Percentiles rank a stretch among this genome's conserved stretches.
Conservation (phyloP, 1,140 invertebrate species). For the Aphelinus atriplicis region DNA sequence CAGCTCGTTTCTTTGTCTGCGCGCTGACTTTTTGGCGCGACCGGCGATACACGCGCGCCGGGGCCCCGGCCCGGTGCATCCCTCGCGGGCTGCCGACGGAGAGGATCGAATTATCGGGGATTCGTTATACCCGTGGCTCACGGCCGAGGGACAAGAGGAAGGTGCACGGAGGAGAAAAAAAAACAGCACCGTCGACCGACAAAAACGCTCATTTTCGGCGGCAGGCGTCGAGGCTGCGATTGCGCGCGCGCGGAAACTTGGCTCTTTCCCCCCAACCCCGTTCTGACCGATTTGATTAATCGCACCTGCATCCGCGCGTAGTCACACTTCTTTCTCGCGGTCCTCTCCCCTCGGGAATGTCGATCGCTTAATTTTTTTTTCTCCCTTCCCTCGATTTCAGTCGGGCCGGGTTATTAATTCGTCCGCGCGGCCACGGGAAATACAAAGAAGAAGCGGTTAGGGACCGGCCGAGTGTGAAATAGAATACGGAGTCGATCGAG, state of each 20-base stretch:
- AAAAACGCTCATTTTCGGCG: conserved; percentile 14
- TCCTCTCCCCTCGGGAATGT: no score
- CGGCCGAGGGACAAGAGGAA: background rate
- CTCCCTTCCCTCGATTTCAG: no score
- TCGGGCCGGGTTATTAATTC: no score
- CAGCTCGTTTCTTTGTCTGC: conserved; percentile 13
- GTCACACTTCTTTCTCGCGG: no score
- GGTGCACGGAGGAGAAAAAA: background rate
- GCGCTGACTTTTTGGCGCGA: background rate
- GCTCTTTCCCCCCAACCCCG: conserved; percentile 8
- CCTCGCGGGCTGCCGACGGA: background rate
- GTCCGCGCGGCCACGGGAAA: conserved; percentile 10
- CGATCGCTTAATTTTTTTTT: no score
- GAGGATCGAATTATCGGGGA: conserved; percentile 46
- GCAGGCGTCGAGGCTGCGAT: background rate
- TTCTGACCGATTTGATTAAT: conserved; percentile 29
- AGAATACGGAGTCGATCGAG: no score
- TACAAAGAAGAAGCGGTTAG: no score
- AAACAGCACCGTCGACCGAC: conserved; percentile 15
- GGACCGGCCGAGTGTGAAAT: no score
- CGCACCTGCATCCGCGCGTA: background rate
- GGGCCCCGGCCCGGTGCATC: background rate
- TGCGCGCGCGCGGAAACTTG: conserved; percentile 7
- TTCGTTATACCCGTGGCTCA: conserved; percentile 40
- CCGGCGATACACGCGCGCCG: background rate